Evolutionary conservation across 1,140 invertebrate genomes (phyloP).

Genomic region (Globodera ellingtonae): DNA sequence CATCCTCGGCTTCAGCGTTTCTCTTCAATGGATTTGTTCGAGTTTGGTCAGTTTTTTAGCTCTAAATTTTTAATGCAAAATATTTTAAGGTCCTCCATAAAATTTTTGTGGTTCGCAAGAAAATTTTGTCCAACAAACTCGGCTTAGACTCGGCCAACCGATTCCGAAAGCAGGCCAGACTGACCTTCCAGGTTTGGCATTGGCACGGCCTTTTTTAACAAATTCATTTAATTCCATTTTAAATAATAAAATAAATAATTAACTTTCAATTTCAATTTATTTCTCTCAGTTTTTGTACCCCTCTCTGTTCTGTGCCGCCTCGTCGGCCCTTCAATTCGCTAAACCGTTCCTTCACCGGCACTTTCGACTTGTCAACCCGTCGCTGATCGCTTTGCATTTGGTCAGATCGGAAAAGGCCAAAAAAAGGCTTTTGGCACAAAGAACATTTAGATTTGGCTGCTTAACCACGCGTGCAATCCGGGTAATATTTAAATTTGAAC

Average conservation of each 20-base stretch:
- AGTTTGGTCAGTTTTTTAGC: not conserved
- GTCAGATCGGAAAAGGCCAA: slow-evolving; percentile 12
- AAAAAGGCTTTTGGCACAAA: too few relatives aligned
- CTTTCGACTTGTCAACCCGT: slow-evolving; percentile 30
- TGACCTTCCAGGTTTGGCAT: slow-evolving; percentile 48
- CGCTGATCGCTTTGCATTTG: slow-evolving; percentile 57
- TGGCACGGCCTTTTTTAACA: too few relatives aligned
- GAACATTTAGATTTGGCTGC: slow-evolving; percentile 50
- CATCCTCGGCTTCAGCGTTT: slow-evolving; percentile 50
- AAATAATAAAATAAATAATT: too few relatives aligned
- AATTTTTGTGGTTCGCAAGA: slow-evolving; percentile 57
- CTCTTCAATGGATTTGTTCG: slow-evolving; percentile 57
- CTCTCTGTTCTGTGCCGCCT: slow-evolving; percentile 57
- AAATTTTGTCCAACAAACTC: slow-evolving; percentile 55
- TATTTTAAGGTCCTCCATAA: slow-evolving; percentile 46
- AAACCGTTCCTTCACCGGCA: slow-evolving; percentile 52
- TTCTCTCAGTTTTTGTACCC: slow-evolving; percentile 57
- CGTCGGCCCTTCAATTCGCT: slow-evolving; percentile 55
- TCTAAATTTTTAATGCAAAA: not conserved
- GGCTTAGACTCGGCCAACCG: slow-evolving; percentile 60
- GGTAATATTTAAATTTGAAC: slow-evolving; percentile 9
- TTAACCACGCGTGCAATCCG: slow-evolving; percentile 58
- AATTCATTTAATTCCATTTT: too few relatives aligned
- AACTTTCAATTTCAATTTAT: too few relatives aligned
- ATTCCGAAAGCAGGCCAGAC: slow-evolving; percentile 59